These are phyloP conservation scores for Aphelinus certus DNA, from an alignment of 1,140 invertebrate genomes.

Conservation along the genomic window DNA sequence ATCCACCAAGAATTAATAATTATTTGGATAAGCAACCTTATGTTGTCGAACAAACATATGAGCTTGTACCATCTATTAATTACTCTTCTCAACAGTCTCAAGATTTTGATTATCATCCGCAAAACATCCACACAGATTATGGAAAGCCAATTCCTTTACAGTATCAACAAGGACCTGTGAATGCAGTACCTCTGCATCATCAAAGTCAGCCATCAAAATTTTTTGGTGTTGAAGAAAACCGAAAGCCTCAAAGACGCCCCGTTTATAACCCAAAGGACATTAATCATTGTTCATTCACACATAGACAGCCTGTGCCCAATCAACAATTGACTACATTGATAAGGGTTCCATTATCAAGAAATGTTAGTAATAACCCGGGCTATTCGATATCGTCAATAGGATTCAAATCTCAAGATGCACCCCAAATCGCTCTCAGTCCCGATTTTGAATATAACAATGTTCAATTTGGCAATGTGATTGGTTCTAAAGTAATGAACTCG, in stretches of 20 bases:
- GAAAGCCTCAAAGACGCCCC: slow-evolving; percentile 33
- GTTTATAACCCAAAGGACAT: slow-evolving; percentile 28
- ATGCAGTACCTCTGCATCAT: neutral
- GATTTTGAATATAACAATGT: slow-evolving; percentile 12
- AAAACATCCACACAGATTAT: neutral
- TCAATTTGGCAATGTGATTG: neutral
- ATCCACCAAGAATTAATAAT: neutral
- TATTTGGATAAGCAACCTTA: neutral
- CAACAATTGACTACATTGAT: neutral
- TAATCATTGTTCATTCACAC: slow-evolving; percentile 11
- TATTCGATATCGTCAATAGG: slow-evolving; percentile 14
- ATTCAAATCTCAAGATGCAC: neutral
- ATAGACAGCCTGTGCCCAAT: slow-evolving; percentile 11
- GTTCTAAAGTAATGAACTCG: neutral
- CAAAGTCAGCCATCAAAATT: slow-evolving; percentile 47
- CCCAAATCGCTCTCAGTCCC: neutral
- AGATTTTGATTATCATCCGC: neutral
- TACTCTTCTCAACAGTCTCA: neutral
- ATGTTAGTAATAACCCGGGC: neutral
- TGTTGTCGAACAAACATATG: neutral
- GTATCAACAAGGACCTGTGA: neutral
- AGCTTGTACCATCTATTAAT: slow-evolving; percentile 6
- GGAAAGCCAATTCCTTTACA: neutral
- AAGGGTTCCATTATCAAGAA: neutral
- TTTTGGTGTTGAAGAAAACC: slow-evolving; percentile 41